Evolutionary conservation across 1,140 invertebrate species (phyloP).

Genomic region (Charaxes varanes): DNA sequence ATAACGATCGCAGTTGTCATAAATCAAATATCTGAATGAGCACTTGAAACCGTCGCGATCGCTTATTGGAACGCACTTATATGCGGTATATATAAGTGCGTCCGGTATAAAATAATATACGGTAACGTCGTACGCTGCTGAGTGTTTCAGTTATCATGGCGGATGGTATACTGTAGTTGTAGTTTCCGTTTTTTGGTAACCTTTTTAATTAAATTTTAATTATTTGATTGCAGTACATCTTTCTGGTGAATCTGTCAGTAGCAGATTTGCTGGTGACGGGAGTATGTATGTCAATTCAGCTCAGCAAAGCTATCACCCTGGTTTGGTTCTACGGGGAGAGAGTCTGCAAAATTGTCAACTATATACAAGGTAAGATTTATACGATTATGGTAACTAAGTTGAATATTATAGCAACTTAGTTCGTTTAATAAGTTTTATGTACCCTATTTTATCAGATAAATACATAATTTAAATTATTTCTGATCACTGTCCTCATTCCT

Average conservation of each 20-base stretch:
- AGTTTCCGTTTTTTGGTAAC: neutral
- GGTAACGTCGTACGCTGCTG: no score
- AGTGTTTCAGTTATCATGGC: neutral
- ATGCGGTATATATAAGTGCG: no score
- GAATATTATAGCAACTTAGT: constrained; percentile 24
- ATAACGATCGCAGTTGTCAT: no score
- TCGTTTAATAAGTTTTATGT: no score
- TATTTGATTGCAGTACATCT: constrained; percentile 82
- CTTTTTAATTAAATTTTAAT: neutral
- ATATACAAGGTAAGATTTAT: constrained; percentile 78
- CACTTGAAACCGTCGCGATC: no score
- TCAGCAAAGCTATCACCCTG: constrained; percentile 79
- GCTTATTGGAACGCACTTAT: no score
- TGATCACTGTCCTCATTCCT: no score
- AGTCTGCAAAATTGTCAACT: constrained; percentile 83
- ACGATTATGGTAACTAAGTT: no score
- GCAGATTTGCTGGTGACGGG: constrained; percentile 90
- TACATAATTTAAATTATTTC: no score
- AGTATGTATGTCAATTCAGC: constrained; percentile 86
- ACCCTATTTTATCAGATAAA: no score
- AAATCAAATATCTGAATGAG: no score
- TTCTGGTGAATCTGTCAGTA: constrained; percentile 90
- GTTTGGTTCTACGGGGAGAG: constrained; percentile 82
- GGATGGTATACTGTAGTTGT: neutral
- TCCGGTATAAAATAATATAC: no score